Percentiles rank a stretch among this genome's conserved stretches.
phyloP scores from a whole-genome alignment of 2,888 invertebrate genomes.

The Ryuthela nishihirai region DNA sequence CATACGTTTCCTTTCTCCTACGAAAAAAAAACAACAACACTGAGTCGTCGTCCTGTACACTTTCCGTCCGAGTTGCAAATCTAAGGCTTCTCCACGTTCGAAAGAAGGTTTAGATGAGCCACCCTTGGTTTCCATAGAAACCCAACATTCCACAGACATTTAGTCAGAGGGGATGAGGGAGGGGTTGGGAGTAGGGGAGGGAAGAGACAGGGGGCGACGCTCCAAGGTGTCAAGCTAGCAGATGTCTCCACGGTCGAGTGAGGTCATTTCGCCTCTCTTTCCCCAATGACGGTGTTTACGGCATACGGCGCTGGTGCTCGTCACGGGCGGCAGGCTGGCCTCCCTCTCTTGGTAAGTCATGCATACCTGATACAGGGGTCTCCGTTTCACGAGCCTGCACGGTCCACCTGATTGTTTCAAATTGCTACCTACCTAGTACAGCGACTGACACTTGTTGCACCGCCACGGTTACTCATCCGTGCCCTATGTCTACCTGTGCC shows the following conservation, averaged over 20 bases:
- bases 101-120: too few species aligned
- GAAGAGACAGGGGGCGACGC: background rate
- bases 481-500: too few species aligned
- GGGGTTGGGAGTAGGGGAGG: constrained; percentile 4
- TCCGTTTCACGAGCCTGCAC: constrained; percentile 33
- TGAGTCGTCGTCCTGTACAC: too few species aligned
- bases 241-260: constrained; percentile 32
- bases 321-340: too few species aligned
- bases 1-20: too few species aligned
- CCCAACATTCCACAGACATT: too few species aligned
- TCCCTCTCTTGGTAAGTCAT: constrained; percentile 31
- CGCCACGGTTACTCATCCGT: constrained; percentile 32
- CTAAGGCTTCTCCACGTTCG: too few species aligned
- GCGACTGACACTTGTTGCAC: constrained; percentile 29
- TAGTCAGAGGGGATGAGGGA: too few species aligned
- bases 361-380: constrained; percentile 36
- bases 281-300: constrained; percentile 31
- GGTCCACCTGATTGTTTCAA: constrained; percentile 36
- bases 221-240: constrained; percentile 29
- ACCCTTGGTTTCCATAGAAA: too few species aligned
- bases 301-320: too few species aligned
- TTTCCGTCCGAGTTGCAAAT: too few species aligned
- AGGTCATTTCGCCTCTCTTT: constrained; percentile 17
- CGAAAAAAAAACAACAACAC: too few species aligned
- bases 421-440: constrained; percentile 38